Conservation (phyloP, 2,888 invertebrate genomes). For the Sphinx pinastri region DNA sequence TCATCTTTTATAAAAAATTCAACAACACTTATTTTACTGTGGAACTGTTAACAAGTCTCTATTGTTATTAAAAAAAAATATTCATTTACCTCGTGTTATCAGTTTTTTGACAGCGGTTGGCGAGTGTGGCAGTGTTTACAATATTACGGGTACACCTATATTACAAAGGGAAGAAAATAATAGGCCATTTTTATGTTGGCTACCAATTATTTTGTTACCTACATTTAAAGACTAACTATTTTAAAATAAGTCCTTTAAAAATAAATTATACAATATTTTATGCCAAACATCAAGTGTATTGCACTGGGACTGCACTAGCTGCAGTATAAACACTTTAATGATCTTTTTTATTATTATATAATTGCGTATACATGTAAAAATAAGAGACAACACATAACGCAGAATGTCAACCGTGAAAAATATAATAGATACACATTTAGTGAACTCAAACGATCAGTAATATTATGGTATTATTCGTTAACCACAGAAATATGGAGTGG, state of each 20-base stretch:
- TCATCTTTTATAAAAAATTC: conserved; percentile 82
- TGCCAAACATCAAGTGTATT: conserved; percentile 73
- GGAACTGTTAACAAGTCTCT: conserved; percentile 82
- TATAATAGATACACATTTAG: conserved; percentile 33
- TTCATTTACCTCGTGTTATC: conserved; percentile 44
- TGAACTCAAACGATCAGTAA: conserved; percentile 6
- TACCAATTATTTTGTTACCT: conserved; percentile 77
- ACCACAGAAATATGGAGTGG: conserved; percentile 13
- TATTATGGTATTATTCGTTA: conserved; percentile 5
- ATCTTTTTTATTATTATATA: conserved; percentile 42
- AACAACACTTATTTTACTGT: conserved; percentile 82
- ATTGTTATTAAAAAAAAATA: conserved; percentile 74
- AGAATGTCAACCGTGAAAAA: conserved; percentile 34
- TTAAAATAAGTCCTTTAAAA: conserved; percentile 59
- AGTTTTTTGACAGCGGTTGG: conserved; percentile 76
- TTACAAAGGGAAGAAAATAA: conserved; percentile 60
- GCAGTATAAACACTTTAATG: conserved; percentile 56
- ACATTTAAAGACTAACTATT: conserved; percentile 54
- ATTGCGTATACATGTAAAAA: conserved; percentile 54
- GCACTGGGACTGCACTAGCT: conserved; percentile 74
- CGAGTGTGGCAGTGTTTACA: conserved; percentile 77
- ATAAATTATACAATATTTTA: conserved; percentile 67
- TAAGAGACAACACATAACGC: conserved; percentile 31
- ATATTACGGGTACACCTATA: conserved; percentile 52
- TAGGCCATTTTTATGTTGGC: conserved; percentile 79